Evolutionary conservation across 2,797 vertebrate species (phyloP), one percentile per base, ranked within the genome.

Genomic region (Carapus acus): DNA sequence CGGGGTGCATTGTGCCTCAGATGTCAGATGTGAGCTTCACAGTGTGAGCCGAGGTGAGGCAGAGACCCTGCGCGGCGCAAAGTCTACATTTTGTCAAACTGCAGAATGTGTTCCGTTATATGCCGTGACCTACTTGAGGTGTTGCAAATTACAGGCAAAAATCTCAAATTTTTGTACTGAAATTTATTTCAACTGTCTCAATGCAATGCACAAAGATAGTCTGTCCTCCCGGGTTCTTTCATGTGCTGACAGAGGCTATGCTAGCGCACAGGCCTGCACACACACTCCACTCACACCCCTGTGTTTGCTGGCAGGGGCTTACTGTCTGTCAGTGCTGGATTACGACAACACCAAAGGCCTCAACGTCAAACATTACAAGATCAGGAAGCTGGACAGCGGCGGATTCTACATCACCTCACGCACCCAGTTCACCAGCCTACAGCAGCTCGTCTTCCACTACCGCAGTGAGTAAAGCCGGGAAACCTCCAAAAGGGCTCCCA

Each of bases 341-440:
- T 97, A 95, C 0, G 94, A 98, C 76, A 92, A 92, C 1, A 89
- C 89, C 74, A 97, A 96, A 80, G 95, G 95, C 58, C 87, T 96
- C 69, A 98, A 95, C 0, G 93, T 97, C 59, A 98, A 98, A 77
- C 94, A 97, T 85, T 97, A 98, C 86, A 98, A 97, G 83, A 97
- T 94, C 86, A 90, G 94, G 63, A 98, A 97, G 81, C 84, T 97
- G 87, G 95, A 98, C 78, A 96, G 90, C 0, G 94, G 95, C 0
- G 95, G 95, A 24, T 97, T 98, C 86, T 98, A 98, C 81, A 98
- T 98, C 83, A 96, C 95, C 11, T 95, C 94, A 3, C 92, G 95
- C 54, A 96, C 94, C 8, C 95, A 96, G 84, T 98, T 98, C 87
- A 90, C 80, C 86, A 95, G 90, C 65, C 88, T 98, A 54, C 95